Evolutionary conservation across 2,888 invertebrate genomes (phyloP).

Genomic region (Ophonus ardosiacus): DNA sequence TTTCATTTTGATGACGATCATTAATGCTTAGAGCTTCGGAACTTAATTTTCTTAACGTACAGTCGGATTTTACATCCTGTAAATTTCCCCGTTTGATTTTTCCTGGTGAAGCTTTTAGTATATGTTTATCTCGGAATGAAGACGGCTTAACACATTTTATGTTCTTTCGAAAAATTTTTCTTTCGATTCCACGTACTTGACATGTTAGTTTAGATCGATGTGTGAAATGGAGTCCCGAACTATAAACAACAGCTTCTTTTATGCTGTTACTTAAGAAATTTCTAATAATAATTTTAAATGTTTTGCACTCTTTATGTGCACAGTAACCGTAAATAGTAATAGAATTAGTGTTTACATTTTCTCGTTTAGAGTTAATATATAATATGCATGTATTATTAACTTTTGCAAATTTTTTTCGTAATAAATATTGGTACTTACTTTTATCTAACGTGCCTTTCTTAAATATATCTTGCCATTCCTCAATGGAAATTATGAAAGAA

Average conservation of each 20-base stretch:
- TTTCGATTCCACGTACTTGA: constrained; percentile 19
- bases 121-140: neutral
- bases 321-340: neutral
- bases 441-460: too few relatives aligned
- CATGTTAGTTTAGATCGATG: neutral
- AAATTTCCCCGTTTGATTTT: neutral
- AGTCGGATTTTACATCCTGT: neutral
- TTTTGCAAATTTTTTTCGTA: too few relatives aligned
- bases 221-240: neutral
- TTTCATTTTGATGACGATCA: constrained; percentile 18
- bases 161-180: neutral
- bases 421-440: too few relatives aligned
- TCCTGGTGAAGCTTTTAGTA: neutral
- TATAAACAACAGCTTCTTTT: too few relatives aligned
- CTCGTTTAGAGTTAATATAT: too few relatives aligned
- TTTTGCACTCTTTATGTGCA: too few relatives aligned
- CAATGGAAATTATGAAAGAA: too few relatives aligned
- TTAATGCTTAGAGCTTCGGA: neutral
- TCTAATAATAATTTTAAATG: too few relatives aligned
- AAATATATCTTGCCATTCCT: too few relatives aligned
- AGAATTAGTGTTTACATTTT: too few relatives aligned
- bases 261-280: too few relatives aligned
- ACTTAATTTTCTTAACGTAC: neutral
- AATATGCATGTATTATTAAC: too few relatives aligned
- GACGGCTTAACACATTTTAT: neutral